Evolutionary conservation across 2,797 vertebrate genomes (phyloP).

Genomic region (Gouania willdenowi): DNA sequence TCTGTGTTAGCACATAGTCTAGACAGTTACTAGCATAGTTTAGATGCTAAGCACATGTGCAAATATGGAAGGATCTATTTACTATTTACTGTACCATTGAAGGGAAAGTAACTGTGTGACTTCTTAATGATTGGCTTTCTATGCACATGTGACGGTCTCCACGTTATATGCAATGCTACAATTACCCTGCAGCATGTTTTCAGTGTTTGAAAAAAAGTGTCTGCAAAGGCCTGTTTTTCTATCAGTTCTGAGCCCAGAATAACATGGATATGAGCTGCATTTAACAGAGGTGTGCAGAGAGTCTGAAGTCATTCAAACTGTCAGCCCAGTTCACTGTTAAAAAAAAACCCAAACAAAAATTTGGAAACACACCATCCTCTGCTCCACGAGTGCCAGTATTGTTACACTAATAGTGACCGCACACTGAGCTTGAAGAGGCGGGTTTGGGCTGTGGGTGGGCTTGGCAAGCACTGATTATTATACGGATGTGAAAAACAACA

Average conservation of each 20-base stretch:
- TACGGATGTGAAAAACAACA: conserved; percentile 53
- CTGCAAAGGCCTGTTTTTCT: conserved; percentile 1
- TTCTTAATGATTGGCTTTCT: too few relatives aligned
- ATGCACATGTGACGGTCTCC: too few relatives aligned
- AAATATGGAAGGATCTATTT: too few relatives aligned
- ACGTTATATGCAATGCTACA: not conserved
- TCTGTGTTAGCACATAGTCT: too few relatives aligned
- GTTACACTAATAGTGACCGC: conserved; percentile 12
- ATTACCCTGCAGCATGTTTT: not conserved
- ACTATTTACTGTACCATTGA: too few relatives aligned
- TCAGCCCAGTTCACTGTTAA: conserved; percentile 26
- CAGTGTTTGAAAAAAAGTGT: not conserved
- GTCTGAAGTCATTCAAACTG: conserved; percentile 26
- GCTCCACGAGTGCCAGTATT: conserved; percentile 14
- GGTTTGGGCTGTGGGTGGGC: conserved; percentile 37
- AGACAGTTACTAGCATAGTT: too few relatives aligned
- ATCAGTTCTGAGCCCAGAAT: conserved; percentile 10
- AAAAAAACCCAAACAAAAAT: conserved; percentile 33
- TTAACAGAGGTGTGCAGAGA: conserved; percentile 12
- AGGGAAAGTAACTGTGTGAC: too few relatives aligned
- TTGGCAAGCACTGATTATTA: conserved; percentile 35
- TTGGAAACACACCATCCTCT: conserved; percentile 21
- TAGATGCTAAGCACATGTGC: too few relatives aligned
- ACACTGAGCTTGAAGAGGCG: conserved; percentile 25
- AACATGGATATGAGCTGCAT: conserved; percentile 8